A percentile compares a stretch with the other conserved stretches of the same genome.
phyloP scores from a whole-genome alignment of 2,797 vertebrate genomes.

The Dermochelys coriacea region DNA sequence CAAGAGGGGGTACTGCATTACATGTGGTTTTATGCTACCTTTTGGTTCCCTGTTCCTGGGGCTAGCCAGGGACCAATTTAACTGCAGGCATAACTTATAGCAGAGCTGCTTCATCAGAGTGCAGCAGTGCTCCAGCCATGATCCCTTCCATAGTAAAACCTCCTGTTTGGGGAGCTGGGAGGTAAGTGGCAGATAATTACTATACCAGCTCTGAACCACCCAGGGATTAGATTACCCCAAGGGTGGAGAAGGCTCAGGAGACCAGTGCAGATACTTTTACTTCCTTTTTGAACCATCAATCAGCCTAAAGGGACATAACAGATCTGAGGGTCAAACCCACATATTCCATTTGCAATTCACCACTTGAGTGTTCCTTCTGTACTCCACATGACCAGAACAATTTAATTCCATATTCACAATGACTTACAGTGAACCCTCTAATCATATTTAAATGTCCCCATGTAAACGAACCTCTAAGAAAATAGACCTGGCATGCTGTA shows the following conservation, averaged over 20 bases:
- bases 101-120: not conserved
- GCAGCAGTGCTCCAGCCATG: not conserved
- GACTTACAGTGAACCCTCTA: not conserved
- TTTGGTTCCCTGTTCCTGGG: not conserved
- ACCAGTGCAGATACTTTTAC: not conserved
- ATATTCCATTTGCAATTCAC: not conserved
- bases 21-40: not conserved
- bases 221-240: not conserved
- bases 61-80: not conserved
- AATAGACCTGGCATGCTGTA: not conserved
- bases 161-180: not conserved
- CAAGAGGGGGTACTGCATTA: conserved; percentile 6
- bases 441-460: not conserved
- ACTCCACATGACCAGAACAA: not conserved
- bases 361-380: not conserved
- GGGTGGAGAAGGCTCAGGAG: not conserved
- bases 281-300: not conserved
- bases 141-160: not conserved
- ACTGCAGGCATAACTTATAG: not conserved
- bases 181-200: not conserved
- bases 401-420: not conserved
- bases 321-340: not conserved
- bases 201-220: not conserved
- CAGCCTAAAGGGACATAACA: not conserved
- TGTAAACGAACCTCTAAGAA: not conserved